phyloP scores from a whole-genome alignment of 2,888 invertebrate species.

The Polietes domitor region DNA sequence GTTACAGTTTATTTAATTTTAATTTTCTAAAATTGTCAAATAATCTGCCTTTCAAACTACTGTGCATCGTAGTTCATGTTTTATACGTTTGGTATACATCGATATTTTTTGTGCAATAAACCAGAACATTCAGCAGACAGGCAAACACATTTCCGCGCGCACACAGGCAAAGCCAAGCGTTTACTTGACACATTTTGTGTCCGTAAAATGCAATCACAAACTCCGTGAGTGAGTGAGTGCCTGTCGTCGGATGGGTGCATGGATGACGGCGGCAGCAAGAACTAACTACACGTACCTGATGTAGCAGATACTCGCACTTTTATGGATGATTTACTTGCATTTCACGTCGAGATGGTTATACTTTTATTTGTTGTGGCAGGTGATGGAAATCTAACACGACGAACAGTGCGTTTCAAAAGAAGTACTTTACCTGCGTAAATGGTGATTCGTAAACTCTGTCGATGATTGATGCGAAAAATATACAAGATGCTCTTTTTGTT shows the following conservation, averaged over 20 bases:
- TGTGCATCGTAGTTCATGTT: too few relatives aligned
- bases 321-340: slow-evolving; percentile 21
- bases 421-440: too few relatives aligned
- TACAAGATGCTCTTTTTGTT: too few relatives aligned
- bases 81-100: too few relatives aligned
- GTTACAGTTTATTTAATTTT: too few relatives aligned
- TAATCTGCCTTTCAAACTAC: too few relatives aligned
- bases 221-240: neutral
- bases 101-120: slow-evolving; percentile 43
- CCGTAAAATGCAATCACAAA: slow-evolving; percentile 23
- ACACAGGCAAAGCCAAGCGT: neutral
- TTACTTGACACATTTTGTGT: slow-evolving; percentile 14
- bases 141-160: slow-evolving; percentile 34
- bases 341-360: slow-evolving; percentile 9
- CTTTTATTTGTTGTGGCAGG: slow-evolving; percentile 6
- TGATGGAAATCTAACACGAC: slow-evolving; percentile 9
- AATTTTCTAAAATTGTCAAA: too few relatives aligned
- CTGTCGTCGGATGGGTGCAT: neutral
- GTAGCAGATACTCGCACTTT: neutral
- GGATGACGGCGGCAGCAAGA: neutral
- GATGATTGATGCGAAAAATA: too few relatives aligned
- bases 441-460: too few relatives aligned
- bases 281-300: neutral
- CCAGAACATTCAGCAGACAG: slow-evolving; percentile 38
- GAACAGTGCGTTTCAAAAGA: neutral